Base-by-base conservation (phyloP, 2,113 vertebrate species). In the Colinus virginianus region DNA sequence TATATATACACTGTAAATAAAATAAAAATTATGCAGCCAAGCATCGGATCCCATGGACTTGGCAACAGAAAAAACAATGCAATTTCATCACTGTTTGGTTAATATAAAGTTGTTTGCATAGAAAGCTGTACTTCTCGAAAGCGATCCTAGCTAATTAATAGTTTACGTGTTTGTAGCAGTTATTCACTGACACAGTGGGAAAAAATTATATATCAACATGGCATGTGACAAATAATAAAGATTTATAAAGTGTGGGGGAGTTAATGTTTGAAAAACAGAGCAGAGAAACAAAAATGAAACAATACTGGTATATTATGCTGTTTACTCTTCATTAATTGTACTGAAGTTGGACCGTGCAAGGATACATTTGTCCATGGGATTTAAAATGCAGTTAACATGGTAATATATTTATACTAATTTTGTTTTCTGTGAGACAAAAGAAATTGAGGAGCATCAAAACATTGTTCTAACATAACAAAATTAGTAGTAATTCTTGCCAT, bases 11-110 rank as follows among this genome's bases (percentile, higher is more conserved):
- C 70, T 88, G 92, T 95, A 55, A 94, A 89, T 82, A 56, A 89
- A 80, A 48, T 91, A 79, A 76, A 90, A 95, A 81, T 95, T 92
- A 93, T 95, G 93, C 97, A 97, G 95, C 94, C 98, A 97, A 98
- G 99, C 99, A 99, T 99, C 99, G 97, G 96, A 98, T 98, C 98
- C 98, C 98, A 98, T 99, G 98, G 98, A 98, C 96, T 91, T 97
- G 96, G 76, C 76, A 81, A 36, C 67, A 84, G 69, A 38, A 90
- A 90, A 82, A 87, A 78, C 4, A 63, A 15, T 87, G 48, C 72
- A 62, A 75, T 21, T 10, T 38, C 59, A 15, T 90, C 25, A 28
- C 48, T 91, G 69, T 67, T 92, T 68, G 58, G 20, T 49, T 84
- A 84, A 66, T 75, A 74, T 85, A 79, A 96, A 95, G 62, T 59